Conservation (phyloP, 2,797 vertebrate species). For the Pangasius larnaudii region DNA sequence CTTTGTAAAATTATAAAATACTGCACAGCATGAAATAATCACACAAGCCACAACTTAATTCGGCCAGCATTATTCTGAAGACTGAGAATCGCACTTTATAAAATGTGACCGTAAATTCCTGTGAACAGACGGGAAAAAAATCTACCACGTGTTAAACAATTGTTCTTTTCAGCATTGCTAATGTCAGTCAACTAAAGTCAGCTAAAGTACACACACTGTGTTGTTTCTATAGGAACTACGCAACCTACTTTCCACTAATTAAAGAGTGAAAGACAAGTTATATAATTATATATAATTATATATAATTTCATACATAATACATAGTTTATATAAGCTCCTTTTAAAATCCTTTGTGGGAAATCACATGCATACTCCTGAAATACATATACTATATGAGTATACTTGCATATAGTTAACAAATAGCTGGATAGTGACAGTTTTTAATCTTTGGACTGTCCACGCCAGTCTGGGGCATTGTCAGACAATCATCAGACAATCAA, state of each 20-base stretch:
- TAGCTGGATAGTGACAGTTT: not conserved
- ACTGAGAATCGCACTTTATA: constrained; percentile 35
- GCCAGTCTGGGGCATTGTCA: not conserved
- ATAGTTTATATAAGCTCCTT: not conserved
- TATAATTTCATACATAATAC: not conserved
- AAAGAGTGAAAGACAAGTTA: not conserved
- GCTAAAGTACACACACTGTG: constrained; percentile 10
- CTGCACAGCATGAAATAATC: not conserved
- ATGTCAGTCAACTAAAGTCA: constrained; percentile 10
- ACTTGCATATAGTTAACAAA: not conserved
- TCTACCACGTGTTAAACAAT: constrained; percentile 30
- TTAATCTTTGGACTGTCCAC: not conserved
- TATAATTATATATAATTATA: constrained; percentile 3
- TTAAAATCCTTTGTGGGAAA: not conserved
- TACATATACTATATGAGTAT: not conserved
- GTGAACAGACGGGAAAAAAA: constrained; percentile 3
- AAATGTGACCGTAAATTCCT: constrained; percentile 32
- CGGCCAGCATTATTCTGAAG: constrained; percentile 29
- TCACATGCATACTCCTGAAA: not conserved
- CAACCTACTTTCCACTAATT: not conserved
- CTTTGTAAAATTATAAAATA: not conserved
- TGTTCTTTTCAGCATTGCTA: constrained; percentile 9
- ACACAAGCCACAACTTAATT: not conserved
- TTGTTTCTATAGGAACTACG: constrained; percentile 51
- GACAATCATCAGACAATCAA: not conserved